These are phyloP conservation scores for Zaprionus africanus DNA, from an alignment of 1,140 invertebrate genomes.

Conservation along the genomic window DNA sequence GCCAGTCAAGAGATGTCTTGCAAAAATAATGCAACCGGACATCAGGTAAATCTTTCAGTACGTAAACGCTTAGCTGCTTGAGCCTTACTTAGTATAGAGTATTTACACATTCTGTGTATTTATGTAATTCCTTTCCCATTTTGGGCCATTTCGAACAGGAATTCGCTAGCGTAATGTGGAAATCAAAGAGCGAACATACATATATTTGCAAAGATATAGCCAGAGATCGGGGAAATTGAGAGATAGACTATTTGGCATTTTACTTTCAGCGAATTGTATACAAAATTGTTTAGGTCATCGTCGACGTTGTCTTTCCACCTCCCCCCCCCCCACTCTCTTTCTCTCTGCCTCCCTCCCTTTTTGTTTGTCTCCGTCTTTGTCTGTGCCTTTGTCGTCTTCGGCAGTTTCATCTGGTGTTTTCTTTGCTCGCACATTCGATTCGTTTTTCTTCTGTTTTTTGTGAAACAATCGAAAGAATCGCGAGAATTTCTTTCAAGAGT, in stretches of 20 bases:
- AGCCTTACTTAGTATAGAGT: not conserved
- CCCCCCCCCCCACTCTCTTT: not conserved
- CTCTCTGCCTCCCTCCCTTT: conserved; percentile 14
- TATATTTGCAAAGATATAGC: conserved; percentile 8
- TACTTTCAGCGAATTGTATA: conserved; percentile 75
- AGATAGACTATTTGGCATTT: conserved; percentile 72
- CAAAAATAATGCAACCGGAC: not conserved
- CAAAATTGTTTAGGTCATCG: conserved; percentile 77
- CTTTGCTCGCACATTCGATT: conserved; percentile 16
- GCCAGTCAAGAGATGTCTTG: no score
- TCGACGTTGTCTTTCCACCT: conserved; percentile 38
- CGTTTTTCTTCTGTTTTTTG: conserved; percentile 10
- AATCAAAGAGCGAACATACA: conserved; percentile 13
- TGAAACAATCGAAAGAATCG: conserved; percentile 34
- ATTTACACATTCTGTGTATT: not conserved
- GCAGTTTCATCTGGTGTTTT: conserved; percentile 31
- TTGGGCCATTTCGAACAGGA: conserved; percentile 33
- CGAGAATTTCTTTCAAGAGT: conserved; percentile 8
- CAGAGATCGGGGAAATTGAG: conserved; percentile 6
- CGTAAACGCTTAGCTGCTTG: not conserved
- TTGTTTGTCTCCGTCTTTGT: conserved; percentile 3
- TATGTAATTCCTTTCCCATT: conserved; percentile 28
- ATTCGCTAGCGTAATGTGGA: conserved; percentile 37
- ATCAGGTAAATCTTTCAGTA: not conserved
- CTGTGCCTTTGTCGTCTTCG: conserved; percentile 11